Base-by-base conservation (phyloP, 1,140 invertebrate species). In the Drosophila orosa region DNA sequence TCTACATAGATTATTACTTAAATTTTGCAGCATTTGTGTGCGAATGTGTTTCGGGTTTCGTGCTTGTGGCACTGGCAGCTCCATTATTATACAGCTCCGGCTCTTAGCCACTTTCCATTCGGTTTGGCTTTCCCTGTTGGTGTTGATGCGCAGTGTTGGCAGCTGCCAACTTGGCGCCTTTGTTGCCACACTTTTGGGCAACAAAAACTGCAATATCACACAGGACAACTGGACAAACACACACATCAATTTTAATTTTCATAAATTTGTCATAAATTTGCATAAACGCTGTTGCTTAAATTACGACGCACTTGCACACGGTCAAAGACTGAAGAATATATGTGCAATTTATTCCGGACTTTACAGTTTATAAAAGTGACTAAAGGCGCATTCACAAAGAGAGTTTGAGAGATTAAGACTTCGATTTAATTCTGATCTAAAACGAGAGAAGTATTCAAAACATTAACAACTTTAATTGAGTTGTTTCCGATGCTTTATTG, bases 111-210 rank as follows among this genome's bases (percentile, higher is more conserved):
- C 67, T 47, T 57, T 69, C 63, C 50, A 44, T 57, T 56, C 31
- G 40, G 22, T 24, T 54, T 54, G 31, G 31, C 19, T 35, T 24
- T 54, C 31, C 55, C 54, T 19, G 42, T 63, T 73, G 83, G 72
- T 86, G 80, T 87, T 86, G 83, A 86, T 79, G 83, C 67, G 35
- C 56, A 86, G 83, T 89, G 83, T 80, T 86, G 83, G 75, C 83
- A 86, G 79, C 84, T 89, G 83, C 69, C 82, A 81, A 72, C 48
- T 80, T 73, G 75, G 71, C 83, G 84, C 79, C 84, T 83, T 86
- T 83, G 62, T 83, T 73, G 60, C 55, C 73, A 77, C 83, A 83
- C 83, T 79, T 66, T 62, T 15, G 48, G 24, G n/a, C 47, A 68
- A 56, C 47, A 44, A 65, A 61, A 65, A 61, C 56, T 33, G 29